phyloP scores from a whole-genome alignment of 2,797 vertebrate genomes.

The Cygnus olor region DNA sequence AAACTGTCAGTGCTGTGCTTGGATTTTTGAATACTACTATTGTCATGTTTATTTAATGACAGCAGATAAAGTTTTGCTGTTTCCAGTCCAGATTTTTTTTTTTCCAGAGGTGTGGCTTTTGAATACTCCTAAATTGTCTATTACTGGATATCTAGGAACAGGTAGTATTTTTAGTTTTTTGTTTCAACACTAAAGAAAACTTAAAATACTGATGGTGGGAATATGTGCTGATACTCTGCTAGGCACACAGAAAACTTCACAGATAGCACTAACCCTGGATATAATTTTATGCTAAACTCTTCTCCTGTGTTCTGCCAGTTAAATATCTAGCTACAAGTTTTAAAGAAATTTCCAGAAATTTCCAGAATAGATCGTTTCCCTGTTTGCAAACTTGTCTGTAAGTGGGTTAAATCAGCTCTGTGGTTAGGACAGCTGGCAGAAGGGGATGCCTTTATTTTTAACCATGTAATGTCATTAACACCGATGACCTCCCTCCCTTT shows the following conservation, averaged over 20 bases:
- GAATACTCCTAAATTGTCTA: not conserved
- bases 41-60: not conserved
- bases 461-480: not conserved
- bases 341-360: not conserved
- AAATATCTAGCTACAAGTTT: not conserved
- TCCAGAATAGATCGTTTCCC: not conserved
- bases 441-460: not conserved
- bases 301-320: not conserved
- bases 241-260: not conserved
- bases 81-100: not conserved
- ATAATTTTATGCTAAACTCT: not conserved
- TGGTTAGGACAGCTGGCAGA: not conserved
- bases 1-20: not conserved
- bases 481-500: not conserved
- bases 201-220: not conserved
- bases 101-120: not conserved
- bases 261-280: not conserved
- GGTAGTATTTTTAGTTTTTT: not conserved
- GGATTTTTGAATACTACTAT: not conserved
- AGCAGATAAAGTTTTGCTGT: not conserved
- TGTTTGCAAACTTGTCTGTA: not conserved
- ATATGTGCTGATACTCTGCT: not conserved
- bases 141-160: not conserved
- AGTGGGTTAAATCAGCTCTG: not conserved
- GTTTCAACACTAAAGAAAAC: not conserved